Base-by-base conservation (phyloP, 2,888 invertebrate genomes). In the Lasioglossum calceatum region DNA sequence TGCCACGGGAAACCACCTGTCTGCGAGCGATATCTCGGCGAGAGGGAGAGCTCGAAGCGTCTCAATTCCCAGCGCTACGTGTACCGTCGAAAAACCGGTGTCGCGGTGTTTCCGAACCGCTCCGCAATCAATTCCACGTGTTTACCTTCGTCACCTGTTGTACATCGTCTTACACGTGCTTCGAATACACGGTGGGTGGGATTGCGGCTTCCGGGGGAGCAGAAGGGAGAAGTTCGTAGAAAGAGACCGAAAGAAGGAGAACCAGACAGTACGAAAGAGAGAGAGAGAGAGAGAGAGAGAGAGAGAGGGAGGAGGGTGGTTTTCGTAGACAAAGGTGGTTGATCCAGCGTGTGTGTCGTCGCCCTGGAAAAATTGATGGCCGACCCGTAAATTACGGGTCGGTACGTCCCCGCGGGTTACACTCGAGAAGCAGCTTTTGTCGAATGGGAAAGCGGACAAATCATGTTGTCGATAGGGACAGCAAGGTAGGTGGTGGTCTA, bases 391-490 rank as follows among this genome's bases (percentile, higher is more conserved):
- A 87, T 87, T 74, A 81, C 71, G n/a, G n/a, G n/a, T 47, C 72
- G 70, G 81, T 47, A 73, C 81, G 78, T 81, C 82, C 81, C 81
- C 71, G 70, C 72, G 54, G 81, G 75, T 87, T 86, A 86, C 79
- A 42, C 50, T 42, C 54, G 50, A 47, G 78, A 36, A 58, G 67
- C 58, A 78, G 79, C 81, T 77, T 87, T 86, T 81, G 86, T 87
- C 83, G 87, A 81, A 67, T 74, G 77, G 47, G 81, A 88, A 88
- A 79, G 76, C 87, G 90, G 87, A 90, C 86, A 91, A 91, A 91
- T 91, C 87, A 87, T 79, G 86, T 83, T 87, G 91, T 90, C 88
- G 91, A 88, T 90, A 84, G 87, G 84, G 81, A 27, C 61, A 61
- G 61, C 61, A 32, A 54, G 54, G 14, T 27, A 23, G 27, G 61